These are phyloP conservation scores for Lutjanus campechanus DNA, from an alignment of 2,797 vertebrate species.

Conservation along the genomic window DNA sequence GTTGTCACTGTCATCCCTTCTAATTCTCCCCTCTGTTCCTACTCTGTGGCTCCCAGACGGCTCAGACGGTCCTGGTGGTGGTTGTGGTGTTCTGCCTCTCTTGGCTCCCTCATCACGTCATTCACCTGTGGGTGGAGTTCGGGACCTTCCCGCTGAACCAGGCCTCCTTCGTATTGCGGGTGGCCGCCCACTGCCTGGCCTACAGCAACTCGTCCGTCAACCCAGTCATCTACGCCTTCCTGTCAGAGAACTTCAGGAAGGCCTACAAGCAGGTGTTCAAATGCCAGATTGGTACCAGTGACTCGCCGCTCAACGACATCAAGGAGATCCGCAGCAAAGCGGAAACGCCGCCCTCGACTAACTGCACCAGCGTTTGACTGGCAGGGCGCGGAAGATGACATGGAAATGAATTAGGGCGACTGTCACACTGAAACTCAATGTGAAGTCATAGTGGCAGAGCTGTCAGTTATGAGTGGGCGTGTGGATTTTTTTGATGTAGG, in stretches of 20 bases:
- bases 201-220: conserved; percentile 99
- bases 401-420: not conserved
- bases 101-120: conserved; percentile 96
- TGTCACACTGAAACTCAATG: conserved; percentile 11
- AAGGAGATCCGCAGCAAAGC: conserved; percentile 90
- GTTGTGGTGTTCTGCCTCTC: conserved; percentile 98
- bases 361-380: conserved; percentile 93
- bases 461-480: conserved; percentile 17
- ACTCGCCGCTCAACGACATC: conserved; percentile 84
- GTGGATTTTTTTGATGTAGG: conserved; percentile 12
- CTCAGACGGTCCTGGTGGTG: conserved; percentile 96
- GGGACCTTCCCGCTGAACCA: conserved; percentile 95
- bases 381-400: not conserved
- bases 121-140: conserved; percentile 97
- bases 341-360: conserved; percentile 92
- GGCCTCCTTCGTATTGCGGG: conserved; percentile 93
- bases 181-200: conserved; percentile 95
- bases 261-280: conserved; percentile 97
- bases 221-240: conserved; percentile 97
- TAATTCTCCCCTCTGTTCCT: not conserved
- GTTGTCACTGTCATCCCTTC: not conserved
- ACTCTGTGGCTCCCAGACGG: conserved; percentile 85
- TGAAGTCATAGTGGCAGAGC: conserved; percentile 12
- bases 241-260: conserved; percentile 98
- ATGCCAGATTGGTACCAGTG: conserved; percentile 83